Percentiles rank a stretch among this genome's conserved stretches.
phyloP scores from a whole-genome alignment of 2,113 vertebrate genomes.

The Ursus arctos region DNA sequence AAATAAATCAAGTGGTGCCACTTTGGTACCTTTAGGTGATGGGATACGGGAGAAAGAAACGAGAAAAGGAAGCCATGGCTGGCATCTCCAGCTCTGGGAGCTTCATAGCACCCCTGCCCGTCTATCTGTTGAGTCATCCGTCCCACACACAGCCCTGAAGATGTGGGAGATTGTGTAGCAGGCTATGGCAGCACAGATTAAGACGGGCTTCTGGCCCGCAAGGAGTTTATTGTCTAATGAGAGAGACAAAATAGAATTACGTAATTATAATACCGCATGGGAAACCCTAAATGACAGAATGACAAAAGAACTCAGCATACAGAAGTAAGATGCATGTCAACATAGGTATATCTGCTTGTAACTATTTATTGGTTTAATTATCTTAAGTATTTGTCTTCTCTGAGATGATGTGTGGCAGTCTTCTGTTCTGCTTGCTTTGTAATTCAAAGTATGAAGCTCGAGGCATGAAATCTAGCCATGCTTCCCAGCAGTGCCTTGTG shows the following conservation, averaged over 20 bases:
- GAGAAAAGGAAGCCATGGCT: neutral
- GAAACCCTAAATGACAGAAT: neutral
- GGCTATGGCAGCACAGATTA: neutral
- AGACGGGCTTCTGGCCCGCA: neutral
- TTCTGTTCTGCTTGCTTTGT: neutral
- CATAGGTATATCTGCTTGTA: neutral
- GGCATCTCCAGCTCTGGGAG: neutral
- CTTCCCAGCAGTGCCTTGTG: neutral
- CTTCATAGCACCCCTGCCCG: accelerated
- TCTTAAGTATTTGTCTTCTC: neutral
- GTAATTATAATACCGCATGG: neutral
- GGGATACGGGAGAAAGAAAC: neutral
- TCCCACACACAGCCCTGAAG: no score
- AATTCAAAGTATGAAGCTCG: neutral
- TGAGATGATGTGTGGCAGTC: neutral
- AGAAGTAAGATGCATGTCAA: accelerated
- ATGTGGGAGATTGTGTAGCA: neutral
- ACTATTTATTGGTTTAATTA: neutral
- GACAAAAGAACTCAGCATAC: neutral
- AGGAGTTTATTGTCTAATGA: neutral
- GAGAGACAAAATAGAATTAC: neutral
- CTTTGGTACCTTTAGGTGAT: neutral
- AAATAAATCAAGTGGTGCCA: conserved; percentile 29
- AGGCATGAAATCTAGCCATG: neutral
- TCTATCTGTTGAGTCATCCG: neutral